Percentiles rank a stretch among this genome's conserved stretches.
Evolutionary conservation across 2,113 vertebrate genomes (phyloP).

Genomic region (Takifugu bimaculatus): DNA sequence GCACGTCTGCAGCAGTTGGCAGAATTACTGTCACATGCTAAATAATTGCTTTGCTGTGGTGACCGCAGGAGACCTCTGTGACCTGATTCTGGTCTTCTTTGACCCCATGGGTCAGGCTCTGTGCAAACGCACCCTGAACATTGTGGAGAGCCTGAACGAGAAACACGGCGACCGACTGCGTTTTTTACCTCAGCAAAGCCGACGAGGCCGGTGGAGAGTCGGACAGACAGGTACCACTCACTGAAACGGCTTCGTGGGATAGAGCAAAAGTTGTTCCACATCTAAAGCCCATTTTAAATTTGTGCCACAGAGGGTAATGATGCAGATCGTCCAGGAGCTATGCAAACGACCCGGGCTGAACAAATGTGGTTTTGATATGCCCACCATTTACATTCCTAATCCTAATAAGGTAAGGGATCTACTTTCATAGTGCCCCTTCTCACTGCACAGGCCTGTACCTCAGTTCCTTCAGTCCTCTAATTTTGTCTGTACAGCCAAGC

Average conservation of each 20-base stretch:
- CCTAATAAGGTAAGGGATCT: slow-evolving; percentile 66
- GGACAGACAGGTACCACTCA: slow-evolving; percentile 74
- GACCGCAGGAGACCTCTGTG: slow-evolving; percentile 75
- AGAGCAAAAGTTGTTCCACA: not conserved
- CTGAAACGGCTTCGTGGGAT: too few relatives aligned
- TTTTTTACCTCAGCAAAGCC: slow-evolving; percentile 82
- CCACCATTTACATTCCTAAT: slow-evolving; percentile 80
- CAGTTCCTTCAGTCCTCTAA: not conserved
- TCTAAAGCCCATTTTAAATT: not conserved
- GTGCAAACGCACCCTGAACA: slow-evolving; percentile 82
- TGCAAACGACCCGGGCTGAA: slow-evolving; percentile 82
- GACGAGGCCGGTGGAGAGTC: slow-evolving; percentile 80
- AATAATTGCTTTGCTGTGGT: too few relatives aligned
- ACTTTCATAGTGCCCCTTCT: not conserved
- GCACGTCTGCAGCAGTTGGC: too few relatives aligned
- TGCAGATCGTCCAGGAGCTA: slow-evolving; percentile 85
- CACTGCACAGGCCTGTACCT: not conserved
- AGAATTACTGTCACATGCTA: too few relatives aligned
- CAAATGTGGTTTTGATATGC: slow-evolving; percentile 85
- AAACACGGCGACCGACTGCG: slow-evolving; percentile 76
- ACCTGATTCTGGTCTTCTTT: slow-evolving; percentile 83
- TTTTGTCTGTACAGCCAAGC: slow-evolving; percentile 62
- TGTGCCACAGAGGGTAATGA: slow-evolving; percentile 77
- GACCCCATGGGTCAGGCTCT: slow-evolving; percentile 85
- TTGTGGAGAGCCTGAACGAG: slow-evolving; percentile 80